Evolutionary conservation across 1,140 invertebrate genomes (phyloP).

Genomic region (Aphis gossypii): DNA sequence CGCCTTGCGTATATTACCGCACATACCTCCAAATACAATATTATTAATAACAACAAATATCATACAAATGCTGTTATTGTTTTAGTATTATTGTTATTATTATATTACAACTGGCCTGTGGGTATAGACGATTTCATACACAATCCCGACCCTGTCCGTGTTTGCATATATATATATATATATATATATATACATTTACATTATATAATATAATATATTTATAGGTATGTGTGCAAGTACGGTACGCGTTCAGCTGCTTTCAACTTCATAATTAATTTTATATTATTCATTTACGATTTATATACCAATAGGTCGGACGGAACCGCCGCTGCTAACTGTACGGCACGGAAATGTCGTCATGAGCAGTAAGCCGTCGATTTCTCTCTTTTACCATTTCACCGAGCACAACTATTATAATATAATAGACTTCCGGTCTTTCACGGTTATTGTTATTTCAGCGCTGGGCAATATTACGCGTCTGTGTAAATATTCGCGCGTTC

Average conservation of each 20-base stretch:
- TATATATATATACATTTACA: background rate
- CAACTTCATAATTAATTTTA: background rate
- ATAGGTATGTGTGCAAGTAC: background rate
- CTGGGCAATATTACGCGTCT: background rate
- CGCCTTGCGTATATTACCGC: background rate
- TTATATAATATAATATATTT: background rate
- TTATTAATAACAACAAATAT: background rate
- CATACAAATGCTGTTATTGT: background rate
- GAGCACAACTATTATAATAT: background rate
- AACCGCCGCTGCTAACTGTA: background rate
- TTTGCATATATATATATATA: background rate
- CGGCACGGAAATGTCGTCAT: background rate
- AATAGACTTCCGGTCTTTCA: background rate
- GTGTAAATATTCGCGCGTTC: background rate
- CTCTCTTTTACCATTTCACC: background rate
- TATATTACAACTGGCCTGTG: background rate
- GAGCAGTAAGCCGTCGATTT: background rate
- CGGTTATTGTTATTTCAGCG: slow-evolving; percentile 1
- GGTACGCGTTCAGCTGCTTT: background rate
- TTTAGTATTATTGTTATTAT: background rate
- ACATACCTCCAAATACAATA: background rate
- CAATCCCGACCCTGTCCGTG: background rate
- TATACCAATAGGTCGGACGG: background rate
- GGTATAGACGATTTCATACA: background rate
- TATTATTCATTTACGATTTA: background rate